Evolutionary conservation across 2,797 vertebrate species (phyloP).

Genomic region (Channallabes apus): DNA sequence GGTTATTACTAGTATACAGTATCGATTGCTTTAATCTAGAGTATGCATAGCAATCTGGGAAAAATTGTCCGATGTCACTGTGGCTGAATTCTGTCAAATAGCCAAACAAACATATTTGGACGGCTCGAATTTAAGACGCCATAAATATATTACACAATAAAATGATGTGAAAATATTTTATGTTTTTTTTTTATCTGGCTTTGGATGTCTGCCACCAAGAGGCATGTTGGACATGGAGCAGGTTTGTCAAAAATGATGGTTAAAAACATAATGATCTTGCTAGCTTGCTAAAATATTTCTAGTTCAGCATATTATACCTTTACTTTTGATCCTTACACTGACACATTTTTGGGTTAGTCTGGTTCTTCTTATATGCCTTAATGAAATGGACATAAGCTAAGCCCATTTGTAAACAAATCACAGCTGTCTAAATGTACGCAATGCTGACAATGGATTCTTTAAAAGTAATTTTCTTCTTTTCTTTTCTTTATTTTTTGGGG

Average conservation of each 20-base stretch:
- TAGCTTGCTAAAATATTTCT: background rate
- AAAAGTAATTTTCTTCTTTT: background rate
- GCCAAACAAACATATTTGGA: background rate
- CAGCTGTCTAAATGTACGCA: background rate
- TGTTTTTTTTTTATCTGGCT: background rate
- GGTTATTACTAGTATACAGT: background rate
- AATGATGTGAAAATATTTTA: background rate
- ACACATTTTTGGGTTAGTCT: too few species aligned
- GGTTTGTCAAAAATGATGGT: background rate
- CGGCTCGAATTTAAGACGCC: background rate
- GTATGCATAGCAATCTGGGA: background rate
- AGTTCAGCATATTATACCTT: background rate
- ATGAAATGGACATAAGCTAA: background rate
- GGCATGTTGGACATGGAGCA: background rate
- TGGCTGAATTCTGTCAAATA: background rate
- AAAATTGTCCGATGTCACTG: background rate
- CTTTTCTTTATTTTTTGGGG: background rate
- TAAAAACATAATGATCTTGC: background rate
- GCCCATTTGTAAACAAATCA: background rate
- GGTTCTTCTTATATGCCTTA: background rate
- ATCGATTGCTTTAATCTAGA: background rate
- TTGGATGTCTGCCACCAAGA: background rate
- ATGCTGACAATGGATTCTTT: background rate
- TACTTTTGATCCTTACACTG: background rate
- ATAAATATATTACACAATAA: background rate